Evolutionary conservation across 1,140 invertebrate species (phyloP), one percentile per base, ranked within the genome.

Genomic region (Ylistrum balloti): DNA sequence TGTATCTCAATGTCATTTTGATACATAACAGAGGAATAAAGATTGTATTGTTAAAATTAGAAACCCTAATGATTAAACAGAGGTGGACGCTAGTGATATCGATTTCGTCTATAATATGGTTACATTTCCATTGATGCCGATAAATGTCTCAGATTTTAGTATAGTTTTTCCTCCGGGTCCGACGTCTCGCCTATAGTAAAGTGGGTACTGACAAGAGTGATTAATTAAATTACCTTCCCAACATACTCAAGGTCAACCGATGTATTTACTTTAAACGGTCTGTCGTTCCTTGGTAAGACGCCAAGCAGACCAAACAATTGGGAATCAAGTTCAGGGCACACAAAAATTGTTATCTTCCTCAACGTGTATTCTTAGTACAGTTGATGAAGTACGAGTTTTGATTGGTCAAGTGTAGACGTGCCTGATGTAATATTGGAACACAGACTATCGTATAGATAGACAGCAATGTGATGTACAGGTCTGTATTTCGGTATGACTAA

Each of bases 201-300:
- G 56, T 74, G 56, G 22, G 28, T 28, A n/a, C 1, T 74, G 56
- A 74, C 56, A 74, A 74, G 56, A 74, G 22, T 74, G 56, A 74
- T 74, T 74, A 74, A 74, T 74, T 74, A 74, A 74, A 74, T 74
- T 74, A n/a, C 56, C 22, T 74, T 74, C 22, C 56, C 56, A 74
- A 74, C 56, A 5, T 22, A 74, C 56, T 74, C 56, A 74, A 74
- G 56, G 56, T 74, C 56, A 74, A 74, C 22, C 56, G n/a, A 74
- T 74, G 56, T 74, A 74, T 74, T 74, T n/a, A 74, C 56, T 74
- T 74, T 74, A 74, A 74, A 74, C 22, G 0, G 56, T 74, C 56
- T 74, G 45, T 5, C 22, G 45, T 28, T 74, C 7, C 56, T 28
- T 1, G 5, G 22, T 28, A 17, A 7, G 56, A 11, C 20, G n/a